These are phyloP conservation scores for Sitophilus oryzae DNA, from an alignment of 1,140 invertebrate species.

Conservation along the genomic window DNA sequence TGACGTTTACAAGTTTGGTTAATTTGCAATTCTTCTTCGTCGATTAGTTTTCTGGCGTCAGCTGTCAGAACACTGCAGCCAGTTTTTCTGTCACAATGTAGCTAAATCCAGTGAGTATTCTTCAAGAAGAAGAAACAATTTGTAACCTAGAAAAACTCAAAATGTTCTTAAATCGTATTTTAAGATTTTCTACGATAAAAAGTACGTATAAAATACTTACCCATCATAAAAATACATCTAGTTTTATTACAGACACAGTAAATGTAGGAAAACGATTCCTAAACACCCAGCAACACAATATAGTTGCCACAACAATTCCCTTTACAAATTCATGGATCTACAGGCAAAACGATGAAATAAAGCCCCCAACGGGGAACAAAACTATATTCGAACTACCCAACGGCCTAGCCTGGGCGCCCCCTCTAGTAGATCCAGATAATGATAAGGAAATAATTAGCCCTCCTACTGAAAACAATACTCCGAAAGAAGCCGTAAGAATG, in stretches of 20 bases:
- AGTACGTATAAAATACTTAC: not conserved
- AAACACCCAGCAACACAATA: not conserved
- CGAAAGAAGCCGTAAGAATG: slow-evolving; percentile 56
- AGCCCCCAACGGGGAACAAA: slow-evolving; percentile 17
- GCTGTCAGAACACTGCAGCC: no score
- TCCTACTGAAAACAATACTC: slow-evolving; percentile 46
- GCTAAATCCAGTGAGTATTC: no score
- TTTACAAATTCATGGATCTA: slow-evolving; percentile 31
- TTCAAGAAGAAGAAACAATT: no score
- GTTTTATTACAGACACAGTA: not conserved
- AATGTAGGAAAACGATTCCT: slow-evolving; percentile 1
- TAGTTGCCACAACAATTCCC: not conserved
- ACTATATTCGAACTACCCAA: slow-evolving; percentile 32
- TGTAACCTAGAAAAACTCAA: not conserved
- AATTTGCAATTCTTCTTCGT: no score
- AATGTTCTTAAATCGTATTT: not conserved
- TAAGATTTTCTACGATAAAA: not conserved
- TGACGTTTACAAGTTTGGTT: no score
- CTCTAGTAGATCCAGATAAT: slow-evolving; percentile 24
- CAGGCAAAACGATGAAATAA: slow-evolving; percentile 29
- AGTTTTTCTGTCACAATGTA: no score
- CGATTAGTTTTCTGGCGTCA: no score
- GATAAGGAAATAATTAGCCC: slow-evolving; percentile 29
- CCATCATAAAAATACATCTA: not conserved
- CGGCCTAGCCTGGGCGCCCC: slow-evolving; percentile 24